These are phyloP conservation scores for Heliconius sara DNA, from an alignment of 2,888 invertebrate species.

Conservation along the genomic window DNA sequence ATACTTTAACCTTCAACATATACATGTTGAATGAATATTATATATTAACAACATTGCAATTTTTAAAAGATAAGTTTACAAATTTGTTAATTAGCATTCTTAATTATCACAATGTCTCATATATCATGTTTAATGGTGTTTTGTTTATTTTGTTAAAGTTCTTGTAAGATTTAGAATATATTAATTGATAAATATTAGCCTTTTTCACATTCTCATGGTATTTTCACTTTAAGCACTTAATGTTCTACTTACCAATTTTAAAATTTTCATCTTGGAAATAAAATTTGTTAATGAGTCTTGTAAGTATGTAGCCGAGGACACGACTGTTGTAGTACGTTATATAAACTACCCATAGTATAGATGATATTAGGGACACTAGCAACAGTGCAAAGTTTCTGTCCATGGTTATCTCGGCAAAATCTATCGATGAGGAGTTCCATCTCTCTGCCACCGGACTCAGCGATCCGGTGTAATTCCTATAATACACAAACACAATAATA, in stretches of 20 bases:
- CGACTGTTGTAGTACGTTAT: conserved; percentile 97
- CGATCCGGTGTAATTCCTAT: conserved; percentile 69
- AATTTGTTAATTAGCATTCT: neutral
- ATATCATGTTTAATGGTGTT: neutral
- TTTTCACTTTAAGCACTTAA: neutral
- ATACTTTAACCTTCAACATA: neutral
- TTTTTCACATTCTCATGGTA: neutral
- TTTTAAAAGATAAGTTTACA: neutral
- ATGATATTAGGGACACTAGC: conserved; percentile 91
- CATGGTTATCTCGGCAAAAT: conserved; percentile 87
- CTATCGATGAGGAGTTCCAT: conserved; percentile 85
- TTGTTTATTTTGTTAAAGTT: neutral
- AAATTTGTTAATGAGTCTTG: conserved; percentile 94
- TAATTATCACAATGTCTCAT: neutral
- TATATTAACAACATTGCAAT: neutral
- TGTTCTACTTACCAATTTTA: conserved; percentile 88
- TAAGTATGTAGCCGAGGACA: conserved; percentile 94
- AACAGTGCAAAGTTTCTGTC: conserved; percentile 90
- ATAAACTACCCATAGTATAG: conserved; percentile 96
- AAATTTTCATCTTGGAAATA: conserved; percentile 93
- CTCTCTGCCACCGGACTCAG: conserved; percentile 70
- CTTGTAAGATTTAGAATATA: neutral
- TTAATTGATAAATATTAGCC: neutral
- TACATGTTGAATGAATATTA: neutral
- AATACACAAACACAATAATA: conserved; percentile 52